Base-by-base conservation (phyloP, 2,888 invertebrate genomes). In the Hermaeophaga mercurialis region DNA sequence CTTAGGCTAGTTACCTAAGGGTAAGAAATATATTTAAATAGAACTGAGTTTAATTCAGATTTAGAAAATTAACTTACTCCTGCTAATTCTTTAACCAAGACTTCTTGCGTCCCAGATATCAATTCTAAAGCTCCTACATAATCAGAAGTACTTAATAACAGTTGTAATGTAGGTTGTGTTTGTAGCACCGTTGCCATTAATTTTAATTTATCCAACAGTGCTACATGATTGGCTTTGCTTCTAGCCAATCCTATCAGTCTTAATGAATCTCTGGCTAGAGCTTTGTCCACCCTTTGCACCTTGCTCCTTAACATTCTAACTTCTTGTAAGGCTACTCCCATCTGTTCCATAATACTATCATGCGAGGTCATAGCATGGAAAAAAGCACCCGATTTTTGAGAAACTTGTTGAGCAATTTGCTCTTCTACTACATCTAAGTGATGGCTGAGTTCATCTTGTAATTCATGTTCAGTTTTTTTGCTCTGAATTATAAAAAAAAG, bases 311-410 rank as follows among this genome's bases (percentile, higher is more conserved):
- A 81, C 41, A 82, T 81, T 71, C 86, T 84, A 22, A 94, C 89
- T 70, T 91, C 89, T 56, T 82, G 84, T 7, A 90, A 85, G 14
- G 94, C 93, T 72, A 87, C 85, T 1, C 88, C 88, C 84, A 99
- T 89, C 74, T 97, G 92, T 66, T 95, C 94, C 88, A 97, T 94
- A 45, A 99, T 89, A 19, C 93, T 91, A 75, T 98, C 96, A 78
- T 99, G 98, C 5, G 97, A 97, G 50, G 96, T 89, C 91, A 99
- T 97, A 1, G 97, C 97, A 78, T 95, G 91, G 75, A 98, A 99
- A 80, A 98, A 99, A 12, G 96, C 96, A 67, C 94, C 94, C 7
- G 96, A 96, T 75, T 96, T 95, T 70, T 91, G 89, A 19, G 96
- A 94, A 49, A 96, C 88, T 81, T 96, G 96, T 69, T 89, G 88